Base-by-base conservation (phyloP, 2,113 vertebrate species). In the Sylvilagus bachmani region DNA sequence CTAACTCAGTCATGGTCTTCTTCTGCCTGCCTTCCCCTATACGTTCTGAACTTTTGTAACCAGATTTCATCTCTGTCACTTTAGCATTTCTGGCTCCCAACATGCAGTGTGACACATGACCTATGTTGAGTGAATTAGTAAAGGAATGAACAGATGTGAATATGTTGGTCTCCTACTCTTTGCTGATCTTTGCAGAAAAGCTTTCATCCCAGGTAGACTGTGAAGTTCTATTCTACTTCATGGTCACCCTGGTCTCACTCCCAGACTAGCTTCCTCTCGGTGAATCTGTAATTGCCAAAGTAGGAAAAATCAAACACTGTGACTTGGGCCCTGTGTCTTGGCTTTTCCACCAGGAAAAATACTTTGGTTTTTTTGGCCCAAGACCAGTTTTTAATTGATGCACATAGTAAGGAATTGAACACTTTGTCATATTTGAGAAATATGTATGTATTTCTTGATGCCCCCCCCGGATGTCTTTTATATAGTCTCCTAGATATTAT, bases 401-500 rank as follows among this genome's bases (percentile, higher is more conserved):
- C 12, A 11, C 22, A 12, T 9, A 77, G 13, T 58, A 44, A 96
- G 31, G 51, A 85, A 70, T 36, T 22, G 83, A 83, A 74, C 11
- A 51, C 36, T 78, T 85, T 73, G 81, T 49, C 3, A 1, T 5
- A 22, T 89, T 88, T 82, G 69, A 73, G 24, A 82, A 90, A 80
- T 38, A 33, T 11, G 5, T n/a, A 25, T 61, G 5, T n/a, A 25
- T 61, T 93, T 91, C 29, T 49, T 70, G 82, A 53, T 92, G 22
- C 69, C 84, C 70, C 44, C 33, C 1, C 55, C 33, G 70, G 22
- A 29, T 55, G 25, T 66, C 58, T 88, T 90, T 86, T 27, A n/a
- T 36, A 58, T 31, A 33, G 75, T 55, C 83, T 93, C 62, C 36
- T 79, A 82, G 29, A 12, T 88, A 33, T 49, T 91, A 91, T 78